Evolutionary conservation across 2,888 invertebrate genomes (phyloP).

Genomic region (Dichetophora obliterata): DNA sequence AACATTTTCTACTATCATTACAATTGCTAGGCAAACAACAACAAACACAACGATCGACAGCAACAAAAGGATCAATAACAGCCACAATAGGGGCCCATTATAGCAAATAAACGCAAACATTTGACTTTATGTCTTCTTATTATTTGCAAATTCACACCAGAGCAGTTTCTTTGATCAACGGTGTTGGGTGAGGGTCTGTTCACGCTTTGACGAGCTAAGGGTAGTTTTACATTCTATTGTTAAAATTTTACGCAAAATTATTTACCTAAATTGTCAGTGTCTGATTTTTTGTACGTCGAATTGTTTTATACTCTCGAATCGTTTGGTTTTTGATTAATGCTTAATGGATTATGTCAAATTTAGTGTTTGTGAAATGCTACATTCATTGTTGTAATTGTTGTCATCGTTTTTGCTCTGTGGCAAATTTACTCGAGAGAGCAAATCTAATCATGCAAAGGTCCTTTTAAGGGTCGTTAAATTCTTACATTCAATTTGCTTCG

Average conservation of each 20-base stretch:
- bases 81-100: conserved; percentile 19
- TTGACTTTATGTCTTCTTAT: conserved; percentile 32
- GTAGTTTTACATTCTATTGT: not conserved
- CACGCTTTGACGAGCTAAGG: no score
- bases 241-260: not conserved
- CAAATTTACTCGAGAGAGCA: conserved; percentile 55
- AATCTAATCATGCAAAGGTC: conserved; percentile 39
- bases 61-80: not conserved
- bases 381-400: conserved; percentile 14
- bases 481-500: no score
- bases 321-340: conserved; percentile 54
- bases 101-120: conserved; percentile 39
- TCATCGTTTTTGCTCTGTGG: conserved; percentile 42
- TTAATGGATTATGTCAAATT: conserved; percentile 62
- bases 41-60: not conserved
- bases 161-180: not conserved
- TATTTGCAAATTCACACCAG: conserved; percentile 43
- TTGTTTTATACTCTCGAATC: conserved; percentile 42
- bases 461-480: no score
- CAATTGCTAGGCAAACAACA: conserved; percentile 4
- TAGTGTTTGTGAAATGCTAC: conserved; percentile 53
- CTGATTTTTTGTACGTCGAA: conserved; percentile 26
- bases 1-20: not conserved
- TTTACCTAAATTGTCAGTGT: not conserved
- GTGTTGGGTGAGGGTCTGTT: not conserved